phyloP scores from a whole-genome alignment of 92 coral and sea anemone genomes.

The Epizoanthus rinbou region DNA sequence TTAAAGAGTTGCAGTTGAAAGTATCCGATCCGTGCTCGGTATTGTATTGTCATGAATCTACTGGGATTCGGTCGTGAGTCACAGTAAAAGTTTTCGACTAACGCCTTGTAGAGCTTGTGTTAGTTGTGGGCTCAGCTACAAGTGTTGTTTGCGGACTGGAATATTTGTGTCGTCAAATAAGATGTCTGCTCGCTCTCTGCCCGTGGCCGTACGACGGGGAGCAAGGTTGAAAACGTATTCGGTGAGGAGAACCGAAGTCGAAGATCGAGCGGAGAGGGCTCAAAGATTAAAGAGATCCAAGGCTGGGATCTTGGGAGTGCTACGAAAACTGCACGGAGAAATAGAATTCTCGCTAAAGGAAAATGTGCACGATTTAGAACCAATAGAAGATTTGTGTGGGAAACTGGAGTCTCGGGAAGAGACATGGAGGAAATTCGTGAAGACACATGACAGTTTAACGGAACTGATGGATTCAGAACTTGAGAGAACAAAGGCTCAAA shows the following conservation, averaged over 20 bases:
- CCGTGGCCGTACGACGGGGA: slow-evolving; percentile 34
- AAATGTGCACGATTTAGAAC: slow-evolving; percentile 17
- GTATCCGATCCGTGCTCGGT: too few relatives aligned
- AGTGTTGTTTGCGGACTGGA: not conserved
- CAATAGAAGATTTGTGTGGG: slow-evolving; percentile 14
- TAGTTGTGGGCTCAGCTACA: not conserved
- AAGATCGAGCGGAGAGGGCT: slow-evolving; percentile 43
- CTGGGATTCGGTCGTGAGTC: slow-evolving; percentile 6
- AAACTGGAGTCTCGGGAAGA: slow-evolving; percentile 44
- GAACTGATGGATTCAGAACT: not conserved
- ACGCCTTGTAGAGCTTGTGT: not conserved
- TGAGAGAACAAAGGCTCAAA: slow-evolving; percentile 15
- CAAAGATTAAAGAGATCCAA: slow-evolving; percentile 40
- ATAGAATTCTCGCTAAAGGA: not conserved
- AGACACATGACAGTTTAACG: slow-evolving; percentile 21
- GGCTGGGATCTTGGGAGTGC: slow-evolving; percentile 36
- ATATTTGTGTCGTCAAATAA: slow-evolving; percentile 18
- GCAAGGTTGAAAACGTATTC: slow-evolving; percentile 38
- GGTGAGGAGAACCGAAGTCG: slow-evolving; percentile 32
- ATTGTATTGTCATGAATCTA: not conserved
- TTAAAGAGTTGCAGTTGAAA: too few relatives aligned
- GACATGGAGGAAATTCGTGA: slow-evolving; percentile 46
- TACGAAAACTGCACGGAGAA: slow-evolving; percentile 17
- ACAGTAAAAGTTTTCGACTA: slow-evolving; percentile 32
- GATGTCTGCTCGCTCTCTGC: slow-evolving; percentile 47